Base-by-base conservation (phyloP, 2,113 vertebrate species). In the Boleophthalmus pectinirostris region DNA sequence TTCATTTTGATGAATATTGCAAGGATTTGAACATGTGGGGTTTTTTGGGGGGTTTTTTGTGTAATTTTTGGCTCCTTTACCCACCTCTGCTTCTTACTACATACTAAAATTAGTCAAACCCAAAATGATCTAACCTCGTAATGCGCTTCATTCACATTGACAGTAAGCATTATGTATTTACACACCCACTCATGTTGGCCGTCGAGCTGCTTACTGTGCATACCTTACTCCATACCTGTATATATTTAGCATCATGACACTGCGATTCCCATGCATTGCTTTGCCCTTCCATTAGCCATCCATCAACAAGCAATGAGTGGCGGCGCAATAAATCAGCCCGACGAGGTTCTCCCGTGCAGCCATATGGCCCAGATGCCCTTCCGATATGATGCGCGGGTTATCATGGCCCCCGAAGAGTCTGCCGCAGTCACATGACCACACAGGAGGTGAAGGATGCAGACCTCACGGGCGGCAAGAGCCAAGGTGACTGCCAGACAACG, bases 401-500 rank as follows among this genome's bases (percentile, higher is more conserved):
- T 85, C 56, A 85, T 84, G 74, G 75, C 58, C 82, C 79, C 58
- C 63, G 24, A 72, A 75, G 74, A 74, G 60, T 66, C 15, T 43
- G 38, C 38, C 35, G 29, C 7, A 16, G 75, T 70, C 45, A n/a
- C 71, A 2, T 46, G 72, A 65, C 67, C 68, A 12, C 6, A n/a
- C 71, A 70, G 87, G 79, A 83, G 85, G 85, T 79, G 78, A 81
- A 5, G 51, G 46, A 38, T 35, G 54, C 68, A 6, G 1, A 64
- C 72, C 43, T 79, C 75, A 7, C 64, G 13, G 2, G 47, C 53
- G 49, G 7, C 14, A n/a, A 0, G 1, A 0, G 51, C 68, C 84
- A 89, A 88, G 88, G 88, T 89, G 88, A 89, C 82, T 69, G 61
- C 67, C 57, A n/a, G 77, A 70, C 70, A 77, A 82, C 56, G 65